Evolutionary conservation across 2,797 vertebrate genomes (phyloP), one percentile per base, ranked within the genome.

Genomic region (Danio tinwini): DNA sequence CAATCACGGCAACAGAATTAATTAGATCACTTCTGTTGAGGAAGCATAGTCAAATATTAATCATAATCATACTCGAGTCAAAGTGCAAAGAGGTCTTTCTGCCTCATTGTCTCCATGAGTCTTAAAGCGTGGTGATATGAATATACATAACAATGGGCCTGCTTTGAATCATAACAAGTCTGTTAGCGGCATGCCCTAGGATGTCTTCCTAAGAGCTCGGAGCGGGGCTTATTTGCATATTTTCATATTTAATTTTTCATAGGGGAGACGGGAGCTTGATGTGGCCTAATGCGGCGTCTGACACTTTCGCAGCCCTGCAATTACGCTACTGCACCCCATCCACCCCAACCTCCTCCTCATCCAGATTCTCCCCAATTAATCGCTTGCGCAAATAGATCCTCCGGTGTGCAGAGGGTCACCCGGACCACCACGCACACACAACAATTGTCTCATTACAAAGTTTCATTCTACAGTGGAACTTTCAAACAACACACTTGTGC

Each of bases 361-460:
- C 92, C 88, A 90, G 89, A 89, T 90, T 90, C 87, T 91, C 89
- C 91, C 85, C 86, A 87, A 89, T 92, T 93, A 93, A 93, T 92
- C 92, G 90, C 88, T 47, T 88, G 92, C 88, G 90, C 88, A 93
- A 93, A 93, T 90, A 92, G 87, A 92, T 88, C 87, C 85, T 92
- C 89, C 86, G 87, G 88, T 91, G 89, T 89, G 82, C 71, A 81
- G 49, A 44, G 83, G 87, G 88, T 92, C 85, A 87, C 49, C 44
- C 67, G n/a, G 79, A 77, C 81, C 52, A 82, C 82, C 82, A 58
- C 83, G 87, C 86, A 91, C 91, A 85, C 86, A 85, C 67, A 84
- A 76, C 73, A 75, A 78, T 71, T 11, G 58, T 61, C 72, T 68
- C 13, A 49, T 55, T 64, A 19, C 55, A 56, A 84, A 84, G 65